Evolutionary conservation across 2,797 vertebrate genomes (phyloP), one percentile per base, ranked within the genome.

Genomic region (Phoebastria nigripes): DNA sequence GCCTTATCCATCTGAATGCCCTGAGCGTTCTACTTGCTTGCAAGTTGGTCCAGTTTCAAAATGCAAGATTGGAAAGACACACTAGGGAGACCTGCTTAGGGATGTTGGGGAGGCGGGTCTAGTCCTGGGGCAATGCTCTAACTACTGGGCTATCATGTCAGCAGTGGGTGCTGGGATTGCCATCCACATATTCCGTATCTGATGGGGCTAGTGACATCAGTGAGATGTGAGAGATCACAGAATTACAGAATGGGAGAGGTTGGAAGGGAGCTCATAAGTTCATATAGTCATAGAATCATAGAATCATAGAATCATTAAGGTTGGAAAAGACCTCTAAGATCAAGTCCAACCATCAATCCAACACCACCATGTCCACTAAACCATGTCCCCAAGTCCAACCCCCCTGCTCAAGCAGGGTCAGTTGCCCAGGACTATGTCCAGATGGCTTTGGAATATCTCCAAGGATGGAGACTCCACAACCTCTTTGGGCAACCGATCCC

Each of bases 61-160:
- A 55, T 2, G 1, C 31, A 63, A 4, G 10, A 10, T 4, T 52
- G 7, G 51, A 46, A 65, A 74, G 15, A 16, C 1, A 4, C 0
- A 2, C 12, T 28, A 63, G 22, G 25, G n/a, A 74, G 6, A 63
- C 4, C 10, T 56, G 19, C 26, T 70, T 41, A 77, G 39, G 21
- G 29, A 31, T 3, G 0, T 1, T 62, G 8, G 1, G 13, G 15
- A 78, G 6, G 12, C 20, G 9, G 11, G 12, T 37, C 33, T 28
- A 22, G 17, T 19, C 19, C 35, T 62, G 19, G 11, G 19, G 4
- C 28, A 71, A n/a, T 3, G 4, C 11, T 63, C 6, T 55, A 21
- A 49, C 55, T 62, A 29, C 8, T 18, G 7, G 17, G 6, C 24
- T 82, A 7, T 42, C 8, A 8, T 4, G 4, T 58, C 66, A 56